Base-by-base conservation (phyloP, 2,113 vertebrate genomes). In the Electrona antarctica region DNA sequence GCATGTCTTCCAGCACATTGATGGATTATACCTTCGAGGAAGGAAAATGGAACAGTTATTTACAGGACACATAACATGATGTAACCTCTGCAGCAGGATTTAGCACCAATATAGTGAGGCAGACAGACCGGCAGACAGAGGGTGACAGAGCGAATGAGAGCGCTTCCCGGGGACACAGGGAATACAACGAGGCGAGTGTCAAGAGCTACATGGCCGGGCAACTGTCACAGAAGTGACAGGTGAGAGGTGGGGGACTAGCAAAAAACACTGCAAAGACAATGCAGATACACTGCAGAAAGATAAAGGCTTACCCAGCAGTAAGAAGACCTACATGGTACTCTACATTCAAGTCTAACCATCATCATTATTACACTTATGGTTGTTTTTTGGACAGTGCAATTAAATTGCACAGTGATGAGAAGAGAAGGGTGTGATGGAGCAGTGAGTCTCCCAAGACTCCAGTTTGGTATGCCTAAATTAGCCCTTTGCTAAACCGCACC, bases 11-110 rank as follows among this genome's bases (percentile, higher is more conserved):
- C 15, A n/a, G 48, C 41, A 0, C 45, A 13, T 51, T 74, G 70
- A 66, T 62, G 70, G 71, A 77, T 82, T 69, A 62, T 33, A 54
- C 45, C 61, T 51, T 7, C 0, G 51, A 65, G 9, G 55, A 51
- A 49, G 10, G 67, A 80, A 63, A 11, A 8, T 4, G 51, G 60
- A 46, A 13, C 59, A 29, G 70, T 50, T 74, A 73, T 77, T 74
- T 73, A 78, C 60, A 76, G 69, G 12, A 57, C 15, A 28, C 47
- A 0, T 10, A 13, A 45, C 46, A 10, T 64, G 58, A 72, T 7
- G 64, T 67, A 4, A 69, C 61, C 61, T 67, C 28, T 15, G 50
- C 15, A 15, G 67, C 49, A 21, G 73, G n/a, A 57, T 70, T 58
- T 71, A 74, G 60, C 57, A 56, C 47, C 28, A 54, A 9, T 64